Evolutionary conservation across 2,113 vertebrate species (phyloP), one percentile per base, ranked within the genome.

Genomic region (Dolichotis patagonum): DNA sequence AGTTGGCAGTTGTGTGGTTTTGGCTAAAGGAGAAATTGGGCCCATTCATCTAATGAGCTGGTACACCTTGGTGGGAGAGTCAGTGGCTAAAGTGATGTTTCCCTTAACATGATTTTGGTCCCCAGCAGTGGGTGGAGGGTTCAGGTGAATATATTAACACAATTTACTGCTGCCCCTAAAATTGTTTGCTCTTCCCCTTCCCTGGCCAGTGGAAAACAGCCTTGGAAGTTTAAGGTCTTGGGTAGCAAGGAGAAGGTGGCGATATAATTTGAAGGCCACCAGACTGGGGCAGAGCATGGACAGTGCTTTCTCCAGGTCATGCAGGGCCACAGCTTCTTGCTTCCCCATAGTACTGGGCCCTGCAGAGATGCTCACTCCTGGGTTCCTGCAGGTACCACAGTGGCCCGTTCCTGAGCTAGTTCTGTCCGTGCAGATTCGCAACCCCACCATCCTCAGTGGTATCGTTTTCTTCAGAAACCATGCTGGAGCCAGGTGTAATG

Each of bases 221-320:
- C 73, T 78, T 49, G 14, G 28, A 85, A 56, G 28, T 82, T 82
- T 26, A n/a, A n/a, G n/a, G n/a, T 86, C 16, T 60, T 92, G 32
- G 46, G 32, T 20, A 49, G 46, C 54, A 86, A 26, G 20, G 22
- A 69, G 19, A 56, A 8, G 49, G 46, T 84, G 28, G 58, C 58
- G 5, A 22, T 30, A 89, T 65, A 77, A 4, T 60, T 35, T 22
- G 30, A 38, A 3, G 32, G 14, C 75, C 28, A 17, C 63, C 0
- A 19, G 20, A 75, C n/a, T 5, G 43, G 19, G 12, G 19, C 14
- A 14, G 49, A 5, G 38, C 2, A 0, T 11, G 14, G 11, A 7
- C 54, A 20, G 6, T 7, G n/a, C 13, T 2, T 0, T 56, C 62
- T 65, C 22, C 78, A 32, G 6, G 65, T 32, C 13, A 12, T 7